Percentiles rank a stretch among this genome's conserved stretches.
These are phyloP conservation scores for Phaenicophaeus curvirostris DNA, from an alignment of 2,797 vertebrate species.

Conservation along the genomic window DNA sequence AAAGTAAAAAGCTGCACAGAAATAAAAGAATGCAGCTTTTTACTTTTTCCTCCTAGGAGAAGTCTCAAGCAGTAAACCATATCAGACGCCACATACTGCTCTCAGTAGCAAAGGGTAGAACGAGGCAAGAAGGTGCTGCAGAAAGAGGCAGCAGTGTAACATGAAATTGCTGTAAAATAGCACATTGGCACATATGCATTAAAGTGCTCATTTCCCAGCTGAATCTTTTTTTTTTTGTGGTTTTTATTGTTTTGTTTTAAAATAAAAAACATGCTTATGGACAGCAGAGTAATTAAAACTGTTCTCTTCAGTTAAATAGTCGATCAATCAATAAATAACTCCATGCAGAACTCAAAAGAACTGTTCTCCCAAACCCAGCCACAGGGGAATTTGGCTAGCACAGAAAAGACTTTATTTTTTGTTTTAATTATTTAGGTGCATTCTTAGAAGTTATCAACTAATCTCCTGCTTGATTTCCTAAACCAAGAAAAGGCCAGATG, in stretches of 20 bases:
- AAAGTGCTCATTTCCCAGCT: not conserved
- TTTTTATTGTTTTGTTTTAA: not conserved
- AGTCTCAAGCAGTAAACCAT: not conserved
- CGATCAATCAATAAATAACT: no score
- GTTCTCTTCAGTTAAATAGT: not conserved
- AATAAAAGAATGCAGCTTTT: not conserved
- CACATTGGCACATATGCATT: not conserved
- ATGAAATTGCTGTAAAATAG: not conserved
- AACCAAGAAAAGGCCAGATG: conserved; percentile 42
- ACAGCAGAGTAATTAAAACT: not conserved
- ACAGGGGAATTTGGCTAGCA: not conserved
- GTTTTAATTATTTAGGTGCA: not conserved
- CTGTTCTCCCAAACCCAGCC: not conserved
- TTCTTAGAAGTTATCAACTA: conserved; percentile 52
- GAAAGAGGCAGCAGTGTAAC: not conserved
- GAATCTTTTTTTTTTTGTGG: not conserved
- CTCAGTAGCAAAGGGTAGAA: not conserved
- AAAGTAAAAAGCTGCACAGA: not conserved
- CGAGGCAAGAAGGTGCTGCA: not conserved
- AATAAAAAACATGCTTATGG: not conserved
- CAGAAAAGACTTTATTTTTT: not conserved
- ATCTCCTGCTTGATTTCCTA: conserved; percentile 17
- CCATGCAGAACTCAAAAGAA: not conserved
- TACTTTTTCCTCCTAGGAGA: not conserved
- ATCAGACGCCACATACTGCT: not conserved